These are phyloP conservation scores for Rallus crepitans DNA, from an alignment of 2,797 vertebrate genomes.

Conservation along the genomic window DNA sequence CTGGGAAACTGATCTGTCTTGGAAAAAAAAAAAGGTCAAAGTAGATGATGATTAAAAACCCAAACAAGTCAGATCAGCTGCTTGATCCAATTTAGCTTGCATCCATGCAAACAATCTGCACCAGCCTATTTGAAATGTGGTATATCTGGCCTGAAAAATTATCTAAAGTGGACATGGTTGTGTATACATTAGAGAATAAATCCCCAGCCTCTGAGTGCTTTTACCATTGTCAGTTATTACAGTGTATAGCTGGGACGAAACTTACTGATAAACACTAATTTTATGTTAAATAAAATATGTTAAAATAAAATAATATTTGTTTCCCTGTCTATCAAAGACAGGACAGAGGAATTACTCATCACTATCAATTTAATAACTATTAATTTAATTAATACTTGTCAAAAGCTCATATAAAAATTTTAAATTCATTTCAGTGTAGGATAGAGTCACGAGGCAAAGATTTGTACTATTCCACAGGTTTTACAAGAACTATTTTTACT, in stretches of 20 bases:
- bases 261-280: neutral
- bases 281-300: neutral
- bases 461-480: neutral
- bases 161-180: neutral
- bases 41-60: neutral
- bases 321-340: neutral
- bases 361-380: too few relatives aligned
- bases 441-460: neutral
- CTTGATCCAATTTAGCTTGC: neutral
- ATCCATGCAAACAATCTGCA: neutral
- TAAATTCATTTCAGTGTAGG: neutral
- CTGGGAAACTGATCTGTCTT: neutral
- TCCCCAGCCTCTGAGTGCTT: neutral
- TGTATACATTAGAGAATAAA: neutral
- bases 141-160: neutral
- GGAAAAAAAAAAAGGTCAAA: neutral
- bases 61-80: neutral
- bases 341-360: neutral
- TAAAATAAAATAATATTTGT: neutral
- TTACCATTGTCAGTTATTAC: neutral
- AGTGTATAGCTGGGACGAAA: neutral
- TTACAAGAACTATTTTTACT: conserved; percentile 12
- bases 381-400: neutral
- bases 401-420: neutral
- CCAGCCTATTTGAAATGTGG: neutral